A percentile compares a stretch with the other conserved stretches of the same genome.
Conservation (phyloP, 2,113 vertebrate genomes). For the Cheirogaleus medius region DNA sequence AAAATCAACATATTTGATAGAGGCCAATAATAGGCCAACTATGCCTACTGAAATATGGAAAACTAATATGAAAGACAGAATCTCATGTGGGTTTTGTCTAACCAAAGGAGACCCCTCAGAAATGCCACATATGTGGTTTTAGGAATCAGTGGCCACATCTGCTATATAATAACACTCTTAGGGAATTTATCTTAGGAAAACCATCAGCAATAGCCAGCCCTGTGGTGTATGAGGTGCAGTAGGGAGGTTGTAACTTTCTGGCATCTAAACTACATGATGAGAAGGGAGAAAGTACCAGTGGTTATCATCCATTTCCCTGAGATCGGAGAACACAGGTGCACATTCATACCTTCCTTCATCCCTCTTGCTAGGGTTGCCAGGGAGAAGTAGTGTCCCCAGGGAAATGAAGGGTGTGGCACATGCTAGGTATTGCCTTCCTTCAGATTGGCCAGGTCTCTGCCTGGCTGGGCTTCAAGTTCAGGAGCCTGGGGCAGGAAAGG, state of each 20-base stretch:
- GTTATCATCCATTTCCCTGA: neutral
- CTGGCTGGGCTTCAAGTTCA: neutral
- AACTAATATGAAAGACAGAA: neutral
- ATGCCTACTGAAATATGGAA: neutral
- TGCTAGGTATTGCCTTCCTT: neutral
- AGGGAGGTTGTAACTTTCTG: neutral
- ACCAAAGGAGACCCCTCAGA: neutral
- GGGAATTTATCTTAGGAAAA: neutral
- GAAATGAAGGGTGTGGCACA: neutral
- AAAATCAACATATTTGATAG: neutral
- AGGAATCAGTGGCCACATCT: neutral
- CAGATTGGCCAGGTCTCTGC: neutral
- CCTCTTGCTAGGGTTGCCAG: neutral
- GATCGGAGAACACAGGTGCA: neutral
- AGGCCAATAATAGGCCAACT: neutral
- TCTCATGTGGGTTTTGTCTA: neutral
- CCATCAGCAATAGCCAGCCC: neutral
- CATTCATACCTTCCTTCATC: neutral
- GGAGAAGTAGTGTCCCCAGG: neutral
- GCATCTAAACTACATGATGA: neutral
- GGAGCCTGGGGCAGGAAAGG: neutral
- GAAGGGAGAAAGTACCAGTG: neutral
- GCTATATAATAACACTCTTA: neutral
- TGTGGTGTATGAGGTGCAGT: neutral
- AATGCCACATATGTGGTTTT: conserved; percentile 39